Evolutionary conservation across 2,797 vertebrate species (phyloP), one percentile per base, ranked within the genome.

Genomic region (Acropternis orthonyx): DNA sequence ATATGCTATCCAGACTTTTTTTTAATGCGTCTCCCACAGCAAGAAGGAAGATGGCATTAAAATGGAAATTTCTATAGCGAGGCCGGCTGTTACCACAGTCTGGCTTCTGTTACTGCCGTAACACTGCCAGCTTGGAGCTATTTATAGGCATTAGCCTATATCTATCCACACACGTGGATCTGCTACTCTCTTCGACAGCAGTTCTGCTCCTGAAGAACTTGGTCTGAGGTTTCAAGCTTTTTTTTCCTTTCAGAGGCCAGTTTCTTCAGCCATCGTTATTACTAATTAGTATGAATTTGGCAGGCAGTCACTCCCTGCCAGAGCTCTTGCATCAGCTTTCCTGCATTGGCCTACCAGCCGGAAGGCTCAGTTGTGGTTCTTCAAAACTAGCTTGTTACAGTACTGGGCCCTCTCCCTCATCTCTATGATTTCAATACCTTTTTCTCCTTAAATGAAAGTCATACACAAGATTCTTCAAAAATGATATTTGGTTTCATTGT

Each of bases 1-100:
- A 85, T 69, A 48, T 73, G 49, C 73, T 41, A 16, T 69, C 69
- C 93, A 92, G 76, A 81, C 65, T 89, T 96, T 66, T 92, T 94
- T 84, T 85, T 94, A 79, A 12, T 91, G 56, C 1, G 0, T 93
- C 79, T 80, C 71, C 88, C 41, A 92, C 73, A 80, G 93, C 88
- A 78, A 89, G 96, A 86, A 79, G 58, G 81, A 92, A 75, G 90
- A 85, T 92, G 90, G 46, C 86, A 78, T 84, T 85, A 94, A 75
- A 92, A 95, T 95, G 90, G 95, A 89, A 51, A 81, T 83, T 90
- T 93, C 96, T 95, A 27, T 79, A 69, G 96, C 23, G 21, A 68
- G 95, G 82, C 73, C 46, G 52, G 65, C 78, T 74, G 75, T 92
- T 93, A 55, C 62, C 73, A 41, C 55, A 59, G 80, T 83, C 96